A percentile compares a stretch with the other conserved stretches of the same genome.
These are phyloP conservation scores for Oxyteleia sp. DNA, from an alignment of 2,888 invertebrate genomes.

Conservation along the genomic window DNA sequence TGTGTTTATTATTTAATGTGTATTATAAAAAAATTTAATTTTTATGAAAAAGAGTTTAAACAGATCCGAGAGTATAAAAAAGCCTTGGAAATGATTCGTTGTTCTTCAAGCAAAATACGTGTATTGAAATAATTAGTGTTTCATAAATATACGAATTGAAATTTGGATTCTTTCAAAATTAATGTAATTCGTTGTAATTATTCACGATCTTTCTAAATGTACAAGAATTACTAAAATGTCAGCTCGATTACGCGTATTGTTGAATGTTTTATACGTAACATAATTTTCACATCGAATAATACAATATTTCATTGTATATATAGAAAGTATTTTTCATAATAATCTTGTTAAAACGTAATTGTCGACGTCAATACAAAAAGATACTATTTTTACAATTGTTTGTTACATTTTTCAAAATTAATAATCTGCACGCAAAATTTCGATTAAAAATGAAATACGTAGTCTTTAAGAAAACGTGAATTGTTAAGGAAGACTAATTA, in stretches of 20 bases:
- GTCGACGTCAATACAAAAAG: conserved; percentile 42
- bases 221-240: conserved; percentile 11
- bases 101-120: background rate
- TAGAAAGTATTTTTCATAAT: conserved; percentile 46
- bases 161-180: conserved; percentile 18
- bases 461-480: background rate
- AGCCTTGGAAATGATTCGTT: background rate
- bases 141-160: conserved; percentile 11
- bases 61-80: no score
- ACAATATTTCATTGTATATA: conserved; percentile 28
- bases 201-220: conserved; percentile 35
- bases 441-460: background rate
- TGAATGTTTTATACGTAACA: conserved; percentile 43
- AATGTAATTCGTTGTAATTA: conserved; percentile 30
- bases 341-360: conserved; percentile 37
- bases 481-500: conserved; percentile 16
- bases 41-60: no score
- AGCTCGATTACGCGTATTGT: conserved; percentile 23
- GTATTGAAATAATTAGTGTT: conserved; percentile 17
- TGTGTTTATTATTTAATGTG: no score
- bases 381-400: conserved; percentile 45
- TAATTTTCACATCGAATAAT: conserved; percentile 46
- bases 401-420: conserved; percentile 8
- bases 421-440: conserved; percentile 15
- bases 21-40: no score